Evolutionary conservation across 2,888 invertebrate genomes (phyloP).

Genomic region (Noctua janthina): DNA sequence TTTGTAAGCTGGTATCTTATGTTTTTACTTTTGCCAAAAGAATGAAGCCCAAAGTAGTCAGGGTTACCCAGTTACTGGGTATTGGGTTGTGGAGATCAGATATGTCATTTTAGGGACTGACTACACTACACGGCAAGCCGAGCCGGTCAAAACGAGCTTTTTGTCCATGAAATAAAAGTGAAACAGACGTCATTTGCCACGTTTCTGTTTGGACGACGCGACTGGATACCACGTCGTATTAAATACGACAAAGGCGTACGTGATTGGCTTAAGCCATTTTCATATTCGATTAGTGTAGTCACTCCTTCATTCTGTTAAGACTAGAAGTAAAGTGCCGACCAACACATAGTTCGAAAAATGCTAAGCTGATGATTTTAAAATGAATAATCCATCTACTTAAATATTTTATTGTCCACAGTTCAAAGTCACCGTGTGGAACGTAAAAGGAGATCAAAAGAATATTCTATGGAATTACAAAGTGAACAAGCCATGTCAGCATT

Average conservation of each 20-base stretch:
- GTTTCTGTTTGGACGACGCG: not conserved
- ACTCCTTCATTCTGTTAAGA: not conserved
- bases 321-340: not conserved
- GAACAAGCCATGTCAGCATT: conserved; percentile 68
- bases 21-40: not conserved
- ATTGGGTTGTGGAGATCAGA: not conserved
- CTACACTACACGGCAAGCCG: not conserved
- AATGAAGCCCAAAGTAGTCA: too few relatives aligned
- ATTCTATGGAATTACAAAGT: conserved; percentile 64
- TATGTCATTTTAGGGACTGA: not conserved
- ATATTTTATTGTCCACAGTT: not conserved
- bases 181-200: not conserved
- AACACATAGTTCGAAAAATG: not conserved
- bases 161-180: not conserved
- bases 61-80: not conserved
- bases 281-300: not conserved
- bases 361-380: not conserved
- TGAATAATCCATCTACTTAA: not conserved
- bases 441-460: conserved; percentile 53
- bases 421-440: conserved; percentile 50
- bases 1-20: not conserved
- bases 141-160: not conserved
- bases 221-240: not conserved
- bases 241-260: not conserved
- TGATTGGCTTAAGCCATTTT: not conserved